Evolutionary conservation across 92 coral and sea anemone genomes (phyloP).

Genomic region (Siderastrea radians): DNA sequence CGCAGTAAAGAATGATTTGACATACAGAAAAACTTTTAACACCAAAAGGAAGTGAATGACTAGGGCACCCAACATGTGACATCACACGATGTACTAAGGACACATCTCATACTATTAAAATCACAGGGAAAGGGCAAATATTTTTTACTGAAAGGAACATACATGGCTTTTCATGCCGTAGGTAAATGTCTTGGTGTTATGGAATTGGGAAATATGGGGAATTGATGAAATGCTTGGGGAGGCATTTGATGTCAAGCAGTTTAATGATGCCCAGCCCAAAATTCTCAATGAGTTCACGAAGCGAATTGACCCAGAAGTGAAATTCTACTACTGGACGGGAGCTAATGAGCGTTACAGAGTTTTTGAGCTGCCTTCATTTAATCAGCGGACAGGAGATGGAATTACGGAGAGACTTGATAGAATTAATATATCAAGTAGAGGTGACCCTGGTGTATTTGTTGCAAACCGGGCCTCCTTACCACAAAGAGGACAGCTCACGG

Average conservation of each 20-base stretch:
- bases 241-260: constrained; percentile 70
- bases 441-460: constrained; percentile 75
- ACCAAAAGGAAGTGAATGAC: no score
- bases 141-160: no score
- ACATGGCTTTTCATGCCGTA: no score
- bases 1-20: no score
- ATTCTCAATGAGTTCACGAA: constrained; percentile 74
- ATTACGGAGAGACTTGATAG: constrained; percentile 40
- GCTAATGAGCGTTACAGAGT: constrained; percentile 68
- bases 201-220: no score
- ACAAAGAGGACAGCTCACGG: constrained; percentile 73
- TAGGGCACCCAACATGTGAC: no score
- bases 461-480: constrained; percentile 62
- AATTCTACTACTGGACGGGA: constrained; percentile 79
- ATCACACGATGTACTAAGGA: no score
- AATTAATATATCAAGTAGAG: constrained; percentile 48
- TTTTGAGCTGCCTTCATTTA: constrained; percentile 72
- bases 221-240: constrained; percentile 75
- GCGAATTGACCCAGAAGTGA: constrained; percentile 60
- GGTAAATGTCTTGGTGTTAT: no score
- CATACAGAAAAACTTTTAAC: no score
- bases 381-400: constrained; percentile 68
- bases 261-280: constrained; percentile 66
- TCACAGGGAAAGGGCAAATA: no score
- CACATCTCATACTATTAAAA: no score